A percentile compares a stretch with the other conserved stretches of the same genome.
These are phyloP conservation scores for Philopotamus ludificatus DNA, from an alignment of 1,140 invertebrate species.

Conservation along the genomic window DNA sequence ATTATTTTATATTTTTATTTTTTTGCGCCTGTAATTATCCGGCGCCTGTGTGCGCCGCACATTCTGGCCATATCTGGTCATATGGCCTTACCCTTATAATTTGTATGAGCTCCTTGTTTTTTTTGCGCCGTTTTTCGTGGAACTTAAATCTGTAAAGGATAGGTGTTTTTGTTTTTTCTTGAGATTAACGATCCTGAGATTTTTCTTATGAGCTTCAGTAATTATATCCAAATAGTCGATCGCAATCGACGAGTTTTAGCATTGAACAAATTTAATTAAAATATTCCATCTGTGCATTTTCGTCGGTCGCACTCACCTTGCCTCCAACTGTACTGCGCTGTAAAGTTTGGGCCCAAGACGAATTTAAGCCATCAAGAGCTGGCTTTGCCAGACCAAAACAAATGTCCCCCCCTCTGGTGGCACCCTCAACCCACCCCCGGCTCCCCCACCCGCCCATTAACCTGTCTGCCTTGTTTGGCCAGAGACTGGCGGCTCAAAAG, in stretches of 20 bases:
- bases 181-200: no score
- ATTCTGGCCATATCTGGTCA: no score
- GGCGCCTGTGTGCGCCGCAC: no score
- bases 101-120: no score
- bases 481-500: slow-evolving; percentile 27
- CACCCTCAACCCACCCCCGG: slow-evolving; percentile 3
- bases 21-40: no score
- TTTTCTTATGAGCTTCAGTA: no score
- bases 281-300: background rate
- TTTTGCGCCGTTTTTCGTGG: no score
- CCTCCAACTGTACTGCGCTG: slow-evolving; percentile 7
- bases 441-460: slow-evolving; percentile 34
- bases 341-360: slow-evolving; percentile 41
- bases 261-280: background rate
- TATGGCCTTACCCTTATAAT: no score
- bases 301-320: background rate
- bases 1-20: no score
- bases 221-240: no score
- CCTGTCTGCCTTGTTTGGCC: slow-evolving; percentile 39
- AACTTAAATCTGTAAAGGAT: no score
- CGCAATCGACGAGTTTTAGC: background rate
- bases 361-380: slow-evolving; percentile 42
- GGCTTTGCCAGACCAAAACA: slow-evolving; percentile 42
- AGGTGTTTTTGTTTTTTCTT: no score
- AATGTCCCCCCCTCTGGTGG: slow-evolving; percentile 31